Percentiles rank a stretch among this genome's conserved stretches.
phyloP scores from a whole-genome alignment of 2,888 invertebrate species.

The Nemotelus nigrinus region DNA sequence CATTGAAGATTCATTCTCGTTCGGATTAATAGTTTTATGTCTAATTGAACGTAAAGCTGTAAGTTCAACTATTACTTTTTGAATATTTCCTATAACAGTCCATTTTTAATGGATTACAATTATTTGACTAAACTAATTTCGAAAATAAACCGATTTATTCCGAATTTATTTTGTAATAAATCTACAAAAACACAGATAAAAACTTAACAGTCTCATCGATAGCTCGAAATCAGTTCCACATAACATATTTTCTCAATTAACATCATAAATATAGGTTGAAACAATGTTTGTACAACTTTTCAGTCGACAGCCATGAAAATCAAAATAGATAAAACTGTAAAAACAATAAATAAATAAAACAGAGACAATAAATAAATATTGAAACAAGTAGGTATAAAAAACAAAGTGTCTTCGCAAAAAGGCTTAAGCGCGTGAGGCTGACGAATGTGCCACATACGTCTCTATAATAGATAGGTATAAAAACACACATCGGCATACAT shows the following conservation, averaged over 20 bases:
- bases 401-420: conserved; percentile 14
- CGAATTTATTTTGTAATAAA: too few relatives aligned
- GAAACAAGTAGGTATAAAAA: conserved; percentile 35
- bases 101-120: too few relatives aligned
- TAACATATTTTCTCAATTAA: conserved; percentile 38
- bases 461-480: background rate
- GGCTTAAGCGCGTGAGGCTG: background rate
- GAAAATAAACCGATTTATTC: too few relatives aligned
- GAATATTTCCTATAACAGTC: too few relatives aligned
- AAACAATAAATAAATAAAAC: conserved; percentile 39
- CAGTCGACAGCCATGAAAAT: conserved; percentile 33
- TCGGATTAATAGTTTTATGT: too few relatives aligned
- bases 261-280: conserved; percentile 34
- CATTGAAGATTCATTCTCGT: too few relatives aligned
- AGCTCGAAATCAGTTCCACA: conserved; percentile 1
- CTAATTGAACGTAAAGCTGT: too few relatives aligned
- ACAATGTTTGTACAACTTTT: conserved; percentile 35
- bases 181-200: too few relatives aligned
- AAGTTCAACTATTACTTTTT: too few relatives aligned
- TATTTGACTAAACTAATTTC: too few relatives aligned
- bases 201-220: background rate
- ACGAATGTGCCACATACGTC: background rate
- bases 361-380: conserved; percentile 41
- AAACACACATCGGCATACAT: too few relatives aligned
- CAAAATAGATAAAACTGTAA: conserved; percentile 45